Percentiles rank a stretch among this genome's conserved stretches.
Conservation (phyloP, 2,888 invertebrate genomes). For the Teleogryllus oceanicus region DNA sequence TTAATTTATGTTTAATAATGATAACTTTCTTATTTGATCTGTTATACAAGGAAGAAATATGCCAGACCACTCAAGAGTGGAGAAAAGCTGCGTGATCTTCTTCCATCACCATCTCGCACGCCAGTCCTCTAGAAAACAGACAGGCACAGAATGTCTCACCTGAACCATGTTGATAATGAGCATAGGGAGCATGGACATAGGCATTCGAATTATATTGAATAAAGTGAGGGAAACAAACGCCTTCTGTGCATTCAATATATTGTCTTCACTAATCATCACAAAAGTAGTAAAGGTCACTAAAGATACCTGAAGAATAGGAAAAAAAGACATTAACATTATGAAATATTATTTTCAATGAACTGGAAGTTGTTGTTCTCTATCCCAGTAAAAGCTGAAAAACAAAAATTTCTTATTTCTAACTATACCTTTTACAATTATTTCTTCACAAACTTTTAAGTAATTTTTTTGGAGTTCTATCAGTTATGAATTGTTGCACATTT, state of each 20-base stretch:
- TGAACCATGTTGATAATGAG: slow-evolving; percentile 69
- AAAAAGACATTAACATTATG: background rate
- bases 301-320: slow-evolving; percentile 61
- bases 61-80: background rate
- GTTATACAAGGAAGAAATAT: background rate
- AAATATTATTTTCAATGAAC: too few relatives aligned
- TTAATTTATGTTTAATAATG: too few relatives aligned
- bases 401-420: too few relatives aligned
- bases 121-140: background rate
- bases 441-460: too few relatives aligned
- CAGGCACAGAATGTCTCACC: slow-evolving; percentile 54
- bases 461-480: too few relatives aligned
- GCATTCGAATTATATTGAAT: slow-evolving; percentile 83
- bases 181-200: slow-evolving; percentile 76
- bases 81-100: background rate
- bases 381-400: too few relatives aligned
- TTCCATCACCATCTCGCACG: background rate
- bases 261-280: slow-evolving; percentile 63
- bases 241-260: slow-evolving; percentile 73
- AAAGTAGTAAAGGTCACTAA: slow-evolving; percentile 81
- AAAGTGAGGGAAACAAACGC: slow-evolving; percentile 84
- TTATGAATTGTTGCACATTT: too few relatives aligned
- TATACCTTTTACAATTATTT: too few relatives aligned
- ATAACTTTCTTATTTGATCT: too few relatives aligned
- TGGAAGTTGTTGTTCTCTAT: too few relatives aligned